Base-by-base conservation (phyloP, 2,888 invertebrate genomes). In the Temnothorax rugatulus region DNA sequence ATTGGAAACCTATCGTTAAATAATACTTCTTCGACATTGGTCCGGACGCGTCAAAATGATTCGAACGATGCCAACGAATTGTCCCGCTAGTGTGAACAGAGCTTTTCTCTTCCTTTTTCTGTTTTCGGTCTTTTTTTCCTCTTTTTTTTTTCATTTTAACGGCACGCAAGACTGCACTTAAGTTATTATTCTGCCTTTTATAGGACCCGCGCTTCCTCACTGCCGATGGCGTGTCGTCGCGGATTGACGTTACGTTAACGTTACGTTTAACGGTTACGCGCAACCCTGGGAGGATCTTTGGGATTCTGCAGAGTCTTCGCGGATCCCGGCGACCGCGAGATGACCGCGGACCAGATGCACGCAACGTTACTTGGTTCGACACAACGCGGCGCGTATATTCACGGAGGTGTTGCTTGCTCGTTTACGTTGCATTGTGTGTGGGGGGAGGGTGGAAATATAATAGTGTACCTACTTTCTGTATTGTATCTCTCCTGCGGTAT, bases 1-100 rank as follows among this genome's bases (percentile, higher is more conserved):
- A 88, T 87, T 87, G 90, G 63, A 79, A 90, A 88, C 88, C 85
- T 90, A 89, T 89, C 77, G 82, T 87, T 88, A 87, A 88, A 88
- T 90, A 90, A 90, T 90, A 90, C 90, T 90, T 90, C 79, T 79
- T 87, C 83, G 85, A 90, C 82, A 90, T 90, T 90, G 90, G 90
- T 90, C 90, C 88, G 90, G 86, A 86, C 84, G 84, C 90, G 88
- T 84, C 82, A 84, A 88, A 68, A 87, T 89, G 79, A 85, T 88
- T 88, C 85, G 87, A 89, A 87, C 87, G 83, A 77, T 85, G 82
- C 84, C 85, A 84, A 87, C 82, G 83, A 83, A 82, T 82, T 64
- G 81, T 83, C 77, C 77, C 69, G 68, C 64, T 86, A 85, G 86
- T 76, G 74, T 73, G 71, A 85, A 79, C 77, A 77, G 85, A 83